These are phyloP conservation scores for Xiphophorus maculatus DNA, from an alignment of 2,113 vertebrate species.

Conservation along the genomic window DNA sequence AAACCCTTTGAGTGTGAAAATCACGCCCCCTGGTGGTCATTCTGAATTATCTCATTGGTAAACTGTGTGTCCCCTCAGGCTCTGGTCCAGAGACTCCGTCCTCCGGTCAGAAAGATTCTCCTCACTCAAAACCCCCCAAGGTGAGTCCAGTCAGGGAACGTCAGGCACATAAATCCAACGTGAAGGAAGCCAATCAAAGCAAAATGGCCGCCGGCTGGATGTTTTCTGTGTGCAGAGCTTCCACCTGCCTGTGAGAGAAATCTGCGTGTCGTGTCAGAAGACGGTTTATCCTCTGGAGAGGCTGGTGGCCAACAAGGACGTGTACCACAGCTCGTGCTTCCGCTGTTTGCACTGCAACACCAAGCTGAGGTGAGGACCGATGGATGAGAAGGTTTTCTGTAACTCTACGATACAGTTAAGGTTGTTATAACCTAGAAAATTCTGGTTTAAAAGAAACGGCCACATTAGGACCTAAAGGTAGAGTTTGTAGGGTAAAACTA, in stretches of 20 bases:
- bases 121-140: slow-evolving; percentile 65
- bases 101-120: slow-evolving; percentile 54
- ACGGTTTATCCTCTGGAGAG: slow-evolving; percentile 97
- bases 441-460: neutral
- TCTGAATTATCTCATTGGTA: neutral
- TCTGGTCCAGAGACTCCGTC: slow-evolving; percentile 31
- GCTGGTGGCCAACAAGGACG: slow-evolving; percentile 93
- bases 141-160: slow-evolving; percentile 43
- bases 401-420: neutral
- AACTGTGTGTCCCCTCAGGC: slow-evolving; percentile 17
- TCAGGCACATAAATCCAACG: neutral
- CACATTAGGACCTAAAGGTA: neutral
- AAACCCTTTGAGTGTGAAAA: neutral
- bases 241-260: slow-evolving; percentile 84
- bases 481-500: neutral
- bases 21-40: slow-evolving; percentile 54
- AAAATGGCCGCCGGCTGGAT: neutral
- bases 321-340: slow-evolving; percentile 95
- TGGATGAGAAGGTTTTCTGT: too few relatives aligned
- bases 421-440: neutral
- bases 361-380: slow-evolving; percentile 88
- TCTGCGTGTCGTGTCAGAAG: slow-evolving; percentile 91
- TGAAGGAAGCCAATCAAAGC: neutral
- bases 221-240: slow-evolving; percentile 82
- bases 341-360: slow-evolving; percentile 95